Evolutionary conservation across 2,113 vertebrate species (phyloP).

Genomic region (Neotragus pygmaeus): DNA sequence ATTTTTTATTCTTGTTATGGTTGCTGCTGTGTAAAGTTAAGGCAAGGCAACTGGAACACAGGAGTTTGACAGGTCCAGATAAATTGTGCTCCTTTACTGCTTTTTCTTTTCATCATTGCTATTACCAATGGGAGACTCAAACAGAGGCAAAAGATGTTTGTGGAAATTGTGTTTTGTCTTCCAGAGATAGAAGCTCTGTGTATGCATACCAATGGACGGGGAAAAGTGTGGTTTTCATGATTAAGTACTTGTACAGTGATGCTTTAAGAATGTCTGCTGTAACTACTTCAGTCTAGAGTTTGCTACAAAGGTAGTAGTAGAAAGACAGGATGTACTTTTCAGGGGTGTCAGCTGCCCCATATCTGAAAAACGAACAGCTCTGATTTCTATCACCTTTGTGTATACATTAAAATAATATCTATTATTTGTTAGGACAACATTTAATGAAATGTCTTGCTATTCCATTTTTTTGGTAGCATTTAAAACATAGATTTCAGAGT

Average conservation of each 20-base stretch:
- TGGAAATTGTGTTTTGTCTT: background rate
- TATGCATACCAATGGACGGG: background rate
- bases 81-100: background rate
- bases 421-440: background rate
- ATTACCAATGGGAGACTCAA: background rate
- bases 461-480: background rate
- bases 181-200: background rate
- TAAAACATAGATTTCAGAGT: background rate
- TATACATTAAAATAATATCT: background rate
- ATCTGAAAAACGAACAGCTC: background rate
- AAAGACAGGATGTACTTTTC: background rate
- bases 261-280: background rate
- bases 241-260: background rate
- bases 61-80: background rate
- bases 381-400: background rate
- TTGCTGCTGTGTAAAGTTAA: background rate
- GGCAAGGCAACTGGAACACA: background rate
- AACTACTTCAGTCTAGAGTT: background rate
- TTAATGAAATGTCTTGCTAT: background rate
- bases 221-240: background rate
- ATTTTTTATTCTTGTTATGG: background rate
- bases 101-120: background rate
- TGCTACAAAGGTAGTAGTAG: background rate
- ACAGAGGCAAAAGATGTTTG: background rate
- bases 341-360: background rate